Percentiles rank a stretch among this genome's conserved stretches.
phyloP scores from a whole-genome alignment of 35 echinoderm and acorn worm species.

The Ophioderma brevispina region DNA sequence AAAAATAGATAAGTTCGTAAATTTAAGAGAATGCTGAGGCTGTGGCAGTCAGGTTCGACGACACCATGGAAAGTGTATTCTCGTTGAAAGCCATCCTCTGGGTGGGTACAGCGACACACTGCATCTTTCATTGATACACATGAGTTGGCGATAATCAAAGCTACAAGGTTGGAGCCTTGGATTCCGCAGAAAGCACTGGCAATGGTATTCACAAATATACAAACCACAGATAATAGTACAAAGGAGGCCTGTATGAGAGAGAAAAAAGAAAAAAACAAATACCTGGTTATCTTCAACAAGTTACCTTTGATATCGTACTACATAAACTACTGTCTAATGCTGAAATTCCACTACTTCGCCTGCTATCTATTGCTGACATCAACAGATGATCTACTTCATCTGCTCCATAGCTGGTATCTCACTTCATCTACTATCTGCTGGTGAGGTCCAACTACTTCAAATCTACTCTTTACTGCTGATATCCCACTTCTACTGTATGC shows the following conservation, averaged over 20 bases:
- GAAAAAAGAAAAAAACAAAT: too few relatives aligned
- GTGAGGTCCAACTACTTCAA: too few relatives aligned
- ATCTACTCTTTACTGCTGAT: too few relatives aligned
- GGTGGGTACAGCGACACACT: constrained; percentile 68
- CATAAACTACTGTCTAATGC: too few relatives aligned
- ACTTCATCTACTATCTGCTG: too few relatives aligned
- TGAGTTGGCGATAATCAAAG: constrained; percentile 25
- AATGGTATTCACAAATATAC: constrained; percentile 88
- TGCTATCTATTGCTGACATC: too few relatives aligned
- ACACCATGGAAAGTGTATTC: constrained; percentile 76
- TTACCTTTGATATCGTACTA: too few relatives aligned
- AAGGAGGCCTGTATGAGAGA: constrained; percentile 67
- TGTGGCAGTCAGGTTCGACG: constrained; percentile 60
- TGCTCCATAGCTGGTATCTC: too few relatives aligned
- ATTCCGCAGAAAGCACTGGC: constrained; percentile 99
- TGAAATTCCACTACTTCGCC: too few relatives aligned
- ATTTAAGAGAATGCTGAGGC: constrained; percentile 79
- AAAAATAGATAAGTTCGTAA: constrained; percentile 91
- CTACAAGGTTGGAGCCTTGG: constrained; percentile 68
- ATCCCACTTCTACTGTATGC: too few relatives aligned
- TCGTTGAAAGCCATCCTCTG: constrained; percentile 40
- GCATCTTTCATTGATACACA: constrained; percentile 20
- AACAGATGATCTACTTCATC: too few relatives aligned
- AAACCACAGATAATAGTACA: constrained; percentile 82
- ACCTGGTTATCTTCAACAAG: too few relatives aligned